Percentiles rank a stretch among this genome's conserved stretches.
phyloP scores from a whole-genome alignment of 2,888 invertebrate species.

The Aporophyla lueneburgensis region DNA sequence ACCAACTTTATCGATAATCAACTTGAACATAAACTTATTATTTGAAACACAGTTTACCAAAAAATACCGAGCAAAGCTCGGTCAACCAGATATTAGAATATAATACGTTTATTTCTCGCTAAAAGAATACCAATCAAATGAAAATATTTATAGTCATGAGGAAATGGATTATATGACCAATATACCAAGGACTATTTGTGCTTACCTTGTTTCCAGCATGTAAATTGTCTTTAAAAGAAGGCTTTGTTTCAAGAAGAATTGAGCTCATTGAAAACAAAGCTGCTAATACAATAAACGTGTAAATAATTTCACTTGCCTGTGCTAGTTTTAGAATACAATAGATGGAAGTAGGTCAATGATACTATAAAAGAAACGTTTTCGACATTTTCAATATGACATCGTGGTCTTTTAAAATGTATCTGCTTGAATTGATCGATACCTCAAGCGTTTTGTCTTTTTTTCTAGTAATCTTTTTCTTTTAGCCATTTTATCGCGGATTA shows the following conservation, averaged over 20 bases:
- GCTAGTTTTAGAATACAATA: slow-evolving; percentile 29
- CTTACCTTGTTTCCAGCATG: neutral
- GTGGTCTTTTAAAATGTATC: neutral
- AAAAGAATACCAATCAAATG: too few species aligned
- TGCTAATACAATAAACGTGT: slow-evolving; percentile 19
- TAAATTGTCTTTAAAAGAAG: slow-evolving; percentile 6
- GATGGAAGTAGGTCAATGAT: slow-evolving; percentile 27
- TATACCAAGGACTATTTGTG: neutral
- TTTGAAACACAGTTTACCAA: too few species aligned
- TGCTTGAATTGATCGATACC: neutral
- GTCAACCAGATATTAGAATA: too few species aligned
- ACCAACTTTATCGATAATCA: too few species aligned
- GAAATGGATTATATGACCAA: neutral
- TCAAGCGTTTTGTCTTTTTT: neutral
- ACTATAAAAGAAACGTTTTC: slow-evolving; percentile 4
- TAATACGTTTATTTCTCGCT: too few species aligned
- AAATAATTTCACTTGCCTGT: slow-evolving; percentile 23
- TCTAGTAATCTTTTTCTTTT: neutral
- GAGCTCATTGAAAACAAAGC: slow-evolving; percentile 2
- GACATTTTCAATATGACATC: slow-evolving; percentile 7
- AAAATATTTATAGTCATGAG: neutral
- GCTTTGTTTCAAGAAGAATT: neutral
- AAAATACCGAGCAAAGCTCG: too few species aligned
- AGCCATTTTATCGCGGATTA: neutral
- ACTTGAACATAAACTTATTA: too few species aligned